Evolutionary conservation across 1,140 invertebrate species (phyloP), one percentile per base, ranked within the genome.

Genomic region (Cyclina sinensis): DNA sequence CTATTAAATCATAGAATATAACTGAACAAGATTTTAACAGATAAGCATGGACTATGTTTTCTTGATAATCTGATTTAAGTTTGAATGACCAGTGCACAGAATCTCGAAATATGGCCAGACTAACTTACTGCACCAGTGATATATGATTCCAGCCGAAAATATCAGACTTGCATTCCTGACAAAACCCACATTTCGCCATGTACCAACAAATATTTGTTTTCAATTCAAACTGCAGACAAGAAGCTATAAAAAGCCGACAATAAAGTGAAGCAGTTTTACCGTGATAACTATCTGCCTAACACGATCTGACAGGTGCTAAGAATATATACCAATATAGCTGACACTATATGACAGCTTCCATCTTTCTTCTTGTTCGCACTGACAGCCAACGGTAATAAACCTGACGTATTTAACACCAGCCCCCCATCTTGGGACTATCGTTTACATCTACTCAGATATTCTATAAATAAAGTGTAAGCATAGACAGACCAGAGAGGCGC

Each of bases 221-320:
- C 54, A 18, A 27, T 59, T 32, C 48, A 51, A 30, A 80, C n/a
- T 12, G 78, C 35, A 80, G 78, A 80, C 78, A 80, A 30, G 35
- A 24, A 32, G 30, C 48, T 37, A 80, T 80, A 80, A 54, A 80
- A 78, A 18, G n/a, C 74, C 37, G 74, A 46, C 48, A 80, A 74
- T 74, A 68, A 85, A 74, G 59, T 74, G 82, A 85, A 74, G 68
- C 82, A 9, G 46, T 74, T 73, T 85, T 68, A 73, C 48, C 24
- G 65, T 85, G 82, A 85, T 85, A 85, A 74, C 82, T 85, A 85
- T 85, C 82, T 70, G 11, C 21, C 43, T 85, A 85, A 85, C 62
- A 68, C 27, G 12, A 48, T 21, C 68, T 85, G 82, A 85, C 82
- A 85, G 82, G 82, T 85, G 82, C 37, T 39, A 68, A 51, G 82